These are phyloP conservation scores for Caenorhabditis auriculariae DNA, from an alignment of 2,888 invertebrate genomes.

Conservation along the genomic window DNA sequence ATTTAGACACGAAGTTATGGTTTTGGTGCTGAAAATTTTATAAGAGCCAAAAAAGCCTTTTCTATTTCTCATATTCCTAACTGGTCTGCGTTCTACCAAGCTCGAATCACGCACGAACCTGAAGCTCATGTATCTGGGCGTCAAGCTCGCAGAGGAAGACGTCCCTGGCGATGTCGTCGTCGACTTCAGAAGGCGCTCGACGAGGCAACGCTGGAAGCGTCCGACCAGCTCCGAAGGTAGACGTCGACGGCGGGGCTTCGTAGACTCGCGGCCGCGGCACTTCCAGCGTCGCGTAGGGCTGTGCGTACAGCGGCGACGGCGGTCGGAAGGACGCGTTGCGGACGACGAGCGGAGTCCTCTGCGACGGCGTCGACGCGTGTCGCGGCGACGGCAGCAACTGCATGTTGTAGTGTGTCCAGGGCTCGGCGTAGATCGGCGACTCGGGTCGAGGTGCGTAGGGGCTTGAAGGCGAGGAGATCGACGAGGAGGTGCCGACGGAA, in stretches of 20 bases:
- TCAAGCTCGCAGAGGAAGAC: constrained; percentile 35
- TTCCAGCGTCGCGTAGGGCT: constrained; percentile 13
- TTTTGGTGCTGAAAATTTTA: not conserved
- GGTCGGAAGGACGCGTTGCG: constrained; percentile 23
- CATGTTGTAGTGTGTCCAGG: constrained; percentile 25
- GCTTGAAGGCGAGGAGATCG: constrained; percentile 1
- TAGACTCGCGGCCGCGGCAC: constrained; percentile 8
- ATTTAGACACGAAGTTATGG: no score
- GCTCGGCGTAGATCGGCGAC: constrained; percentile 40
- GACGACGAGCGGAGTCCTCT: constrained; percentile 19
- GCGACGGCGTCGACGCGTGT: constrained; percentile 7
- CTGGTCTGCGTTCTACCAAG: not conserved
- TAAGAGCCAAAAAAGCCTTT: not conserved
- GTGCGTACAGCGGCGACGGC: constrained; percentile 22
- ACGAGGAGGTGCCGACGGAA: constrained; percentile 9
- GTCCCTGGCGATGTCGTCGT: constrained; percentile 29
- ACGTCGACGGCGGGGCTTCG: constrained; percentile 10
- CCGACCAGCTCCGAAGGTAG: no score
- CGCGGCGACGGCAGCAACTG: not conserved
- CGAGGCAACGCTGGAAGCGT: no score
- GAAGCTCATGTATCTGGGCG: constrained; percentile 39
- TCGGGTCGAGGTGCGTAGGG: constrained; percentile 3
- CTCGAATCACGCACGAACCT: constrained; percentile 10
- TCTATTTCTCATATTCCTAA: not conserved
- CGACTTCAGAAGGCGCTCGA: no score